Base-by-base conservation (phyloP, 2,888 invertebrate species). In the Drosophila falleni region DNA sequence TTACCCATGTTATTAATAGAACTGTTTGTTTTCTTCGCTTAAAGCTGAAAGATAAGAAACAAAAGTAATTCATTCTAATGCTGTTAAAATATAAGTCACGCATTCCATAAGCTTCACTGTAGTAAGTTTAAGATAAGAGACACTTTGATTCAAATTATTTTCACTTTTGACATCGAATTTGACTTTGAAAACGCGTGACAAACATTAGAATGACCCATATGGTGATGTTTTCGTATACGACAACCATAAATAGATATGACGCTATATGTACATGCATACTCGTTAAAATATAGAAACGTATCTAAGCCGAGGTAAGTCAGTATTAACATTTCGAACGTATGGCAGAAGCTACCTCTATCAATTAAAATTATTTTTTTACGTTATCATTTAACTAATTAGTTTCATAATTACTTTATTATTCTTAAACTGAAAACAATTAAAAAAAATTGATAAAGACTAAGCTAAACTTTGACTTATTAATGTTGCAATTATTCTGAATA, bases 1-100 rank as follows among this genome's bases (percentile, higher is more conserved):
- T 96, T 96, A 61, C 93, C 95, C 95, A 95, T 91, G 23, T 50
- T 56, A 42, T 60, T 69, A 58, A 65, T 54, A 61, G 60, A 53
- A 46, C 23, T 59, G 58, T 53, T 59, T 44, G 9, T n/a, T 26
- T 44, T 6, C 9, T 41, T 16, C 10, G 62, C 66, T 64, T 60
- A 19, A 13, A 56, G 37, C 82, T 82, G 67, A 10, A 67, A 75
- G 78, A 82, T 82, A 86, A 70, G 70, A 66, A 67, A 71, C 64
- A 41, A 64, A 69, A 44, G 15, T 31, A 16, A n/a, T n/a, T n/a
- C n/a, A n/a, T n/a, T n/a, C n/a, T n/a, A n/a, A n/a, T n/a, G n/a
- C n/a, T n/a, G n/a, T n/a, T n/a, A n/a, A n/a, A n/a, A n/a, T n/a
- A n/a, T n/a, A n/a, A n/a, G n/a, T 51, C 26, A n/a, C 11, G 8